Base-by-base conservation (phyloP, 2,797 vertebrate species). In the Triplophysa bombifrons region DNA sequence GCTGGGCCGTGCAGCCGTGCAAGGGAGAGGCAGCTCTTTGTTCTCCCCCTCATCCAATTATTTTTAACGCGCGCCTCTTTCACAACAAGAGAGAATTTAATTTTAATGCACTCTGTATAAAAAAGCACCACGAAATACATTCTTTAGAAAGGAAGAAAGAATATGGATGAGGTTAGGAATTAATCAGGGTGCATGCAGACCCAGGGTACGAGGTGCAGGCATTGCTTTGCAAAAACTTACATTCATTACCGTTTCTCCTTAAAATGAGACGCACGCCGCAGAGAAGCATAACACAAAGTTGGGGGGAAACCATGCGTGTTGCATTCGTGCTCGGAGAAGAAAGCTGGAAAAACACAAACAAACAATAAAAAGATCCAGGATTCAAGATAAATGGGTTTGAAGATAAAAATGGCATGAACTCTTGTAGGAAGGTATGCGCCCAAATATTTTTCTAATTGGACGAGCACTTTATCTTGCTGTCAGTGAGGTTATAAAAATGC, bases 11-110 rank as follows among this genome's bases (percentile, higher is more conserved):
- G 90, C 87, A 90, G 90, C 88, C 89, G 90, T 88, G 86, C 92
- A 89, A 92, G 88, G 91, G 90, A 76, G 89, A 93, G 91, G 88
- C 90, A 93, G 90, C 91, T 94, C 95, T 96, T 97, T 96, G 95
- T 96, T 96, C 95, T 96, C 94, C 93, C 93, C 94, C 93, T 93
- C 94, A 95, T 90, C 94, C 94, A 95, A 94, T 95, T 94, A 94
- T 95, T 94, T 94, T 92, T 93, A 93, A 93, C 88, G 92, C 92
- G 93, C 90, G 91, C 92, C 93, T 94, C 92, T 93, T 93, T 94
- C 93, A 94, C 93, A 94, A 94, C 93, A 94, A 93, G 88, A 91
- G 91, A 92, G 89, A 93, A 93, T 93, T 94, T 94, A 93, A 94
- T 94, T 95, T 93, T 93, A 94, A 95, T 94, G 92, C 90, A 92